A percentile compares a stretch with the other conserved stretches of the same genome.
These are phyloP conservation scores for Boleophthalmus pectinirostris DNA, from an alignment of 2,113 vertebrate genomes.

Conservation along the genomic window DNA sequence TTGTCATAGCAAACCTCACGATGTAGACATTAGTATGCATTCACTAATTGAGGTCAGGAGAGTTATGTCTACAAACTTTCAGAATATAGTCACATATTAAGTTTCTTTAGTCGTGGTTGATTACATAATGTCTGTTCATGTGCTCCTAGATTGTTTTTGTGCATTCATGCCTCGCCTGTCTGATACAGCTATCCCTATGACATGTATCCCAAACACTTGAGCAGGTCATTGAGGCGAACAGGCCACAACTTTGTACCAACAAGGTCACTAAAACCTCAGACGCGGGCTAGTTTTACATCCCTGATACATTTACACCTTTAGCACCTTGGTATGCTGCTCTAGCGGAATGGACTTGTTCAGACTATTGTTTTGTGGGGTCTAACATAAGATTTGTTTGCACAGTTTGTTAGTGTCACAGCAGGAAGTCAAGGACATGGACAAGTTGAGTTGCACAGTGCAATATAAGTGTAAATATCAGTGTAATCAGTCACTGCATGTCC, in stretches of 20 bases:
- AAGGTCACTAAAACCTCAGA: slow-evolving; percentile 46
- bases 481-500: no score
- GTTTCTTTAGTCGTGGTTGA: not conserved
- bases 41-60: not conserved
- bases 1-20: not conserved
- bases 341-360: slow-evolving; percentile 22
- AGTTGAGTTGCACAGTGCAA: no score
- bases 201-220: slow-evolving; percentile 4
- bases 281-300: slow-evolving; percentile 5
- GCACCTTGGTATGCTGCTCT: slow-evolving; percentile 33
- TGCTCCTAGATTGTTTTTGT: not conserved
- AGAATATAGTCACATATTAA: not conserved
- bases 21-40: slow-evolving; percentile 1
- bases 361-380: slow-evolving; percentile 26
- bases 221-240: slow-evolving; percentile 17
- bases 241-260: slow-evolving; percentile 37
- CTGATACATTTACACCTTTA: slow-evolving; percentile 30
- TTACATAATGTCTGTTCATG: not conserved
- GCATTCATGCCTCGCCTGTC: not conserved
- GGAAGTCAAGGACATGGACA: not conserved
- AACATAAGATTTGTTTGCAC: slow-evolving; percentile 18
- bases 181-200: not conserved
- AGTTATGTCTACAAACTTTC: not conserved
- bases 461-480: no score
- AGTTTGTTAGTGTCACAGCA: slow-evolving; percentile 25